Evolutionary conservation across 2,797 vertebrate genomes (phyloP).

Genomic region (Tamandua tetradactyla): DNA sequence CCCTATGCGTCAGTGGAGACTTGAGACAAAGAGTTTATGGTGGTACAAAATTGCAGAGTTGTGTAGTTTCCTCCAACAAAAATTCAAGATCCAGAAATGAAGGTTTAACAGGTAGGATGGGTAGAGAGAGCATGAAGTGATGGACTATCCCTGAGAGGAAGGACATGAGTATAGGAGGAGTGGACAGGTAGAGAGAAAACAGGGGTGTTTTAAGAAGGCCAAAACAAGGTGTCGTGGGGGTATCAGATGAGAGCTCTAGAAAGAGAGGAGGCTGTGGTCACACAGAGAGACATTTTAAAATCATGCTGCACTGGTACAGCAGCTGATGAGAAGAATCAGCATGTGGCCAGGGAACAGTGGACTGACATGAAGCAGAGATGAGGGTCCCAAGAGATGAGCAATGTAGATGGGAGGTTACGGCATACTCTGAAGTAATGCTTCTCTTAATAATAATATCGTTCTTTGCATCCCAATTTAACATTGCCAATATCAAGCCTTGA

Average conservation of each 20-base stretch:
- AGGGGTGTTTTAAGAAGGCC: background rate
- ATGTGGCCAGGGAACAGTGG: background rate
- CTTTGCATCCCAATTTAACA: background rate
- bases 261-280: background rate
- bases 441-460: background rate
- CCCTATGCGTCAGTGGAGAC: fast-evolving
- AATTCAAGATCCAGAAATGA: background rate
- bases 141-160: background rate
- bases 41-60: background rate
- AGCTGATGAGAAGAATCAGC: background rate
- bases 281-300: background rate
- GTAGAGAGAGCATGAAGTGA: background rate
- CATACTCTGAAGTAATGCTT: background rate
- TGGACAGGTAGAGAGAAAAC: background rate
- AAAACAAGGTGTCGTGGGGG: background rate
- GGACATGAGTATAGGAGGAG: too few species aligned
- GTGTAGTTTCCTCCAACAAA: too few species aligned
- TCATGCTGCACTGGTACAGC: background rate
- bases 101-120: background rate
- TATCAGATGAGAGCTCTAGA: background rate
- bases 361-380: background rate
- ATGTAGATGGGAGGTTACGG: background rate
- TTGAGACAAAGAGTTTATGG: background rate
- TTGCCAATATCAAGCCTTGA: background rate
- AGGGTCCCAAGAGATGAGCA: background rate